A percentile compares a stretch with the other conserved stretches of the same genome.
Evolutionary conservation across 2,113 vertebrate species (phyloP).

Genomic region (Turnix velox): DNA sequence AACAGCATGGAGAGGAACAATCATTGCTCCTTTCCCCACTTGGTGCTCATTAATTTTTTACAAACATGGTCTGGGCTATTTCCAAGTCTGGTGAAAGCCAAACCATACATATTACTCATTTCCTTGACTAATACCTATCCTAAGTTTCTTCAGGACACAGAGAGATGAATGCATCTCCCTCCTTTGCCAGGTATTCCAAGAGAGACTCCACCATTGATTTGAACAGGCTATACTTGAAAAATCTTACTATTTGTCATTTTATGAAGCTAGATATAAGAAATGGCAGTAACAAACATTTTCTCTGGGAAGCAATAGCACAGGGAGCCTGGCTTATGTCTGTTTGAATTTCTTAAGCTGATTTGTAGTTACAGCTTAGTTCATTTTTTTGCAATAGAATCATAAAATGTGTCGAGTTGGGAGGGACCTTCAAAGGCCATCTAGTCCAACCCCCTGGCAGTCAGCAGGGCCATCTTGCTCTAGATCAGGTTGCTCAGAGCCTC

Average conservation of each 20-base stretch:
- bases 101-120: not conserved
- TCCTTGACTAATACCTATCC: not conserved
- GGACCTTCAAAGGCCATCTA: no score
- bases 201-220: not conserved
- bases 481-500: no score
- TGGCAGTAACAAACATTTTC: not conserved
- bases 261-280: not conserved
- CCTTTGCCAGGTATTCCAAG: not conserved
- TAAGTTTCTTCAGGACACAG: not conserved
- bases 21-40: not conserved
- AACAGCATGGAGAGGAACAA: not conserved
- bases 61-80: not conserved
- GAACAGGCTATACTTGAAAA: not conserved
- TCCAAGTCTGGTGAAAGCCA: not conserved
- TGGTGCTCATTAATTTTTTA: not conserved
- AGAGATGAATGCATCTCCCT: not conserved
- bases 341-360: not conserved
- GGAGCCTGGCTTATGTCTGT: not conserved
- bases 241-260: not conserved
- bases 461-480: no score
- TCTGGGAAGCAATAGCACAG: not conserved
- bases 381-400: no score
- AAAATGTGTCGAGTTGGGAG: no score
- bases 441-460: no score
- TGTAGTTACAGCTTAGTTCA: not conserved